phyloP scores from a whole-genome alignment of 2,113 vertebrate genomes.

The Apus apus region DNA sequence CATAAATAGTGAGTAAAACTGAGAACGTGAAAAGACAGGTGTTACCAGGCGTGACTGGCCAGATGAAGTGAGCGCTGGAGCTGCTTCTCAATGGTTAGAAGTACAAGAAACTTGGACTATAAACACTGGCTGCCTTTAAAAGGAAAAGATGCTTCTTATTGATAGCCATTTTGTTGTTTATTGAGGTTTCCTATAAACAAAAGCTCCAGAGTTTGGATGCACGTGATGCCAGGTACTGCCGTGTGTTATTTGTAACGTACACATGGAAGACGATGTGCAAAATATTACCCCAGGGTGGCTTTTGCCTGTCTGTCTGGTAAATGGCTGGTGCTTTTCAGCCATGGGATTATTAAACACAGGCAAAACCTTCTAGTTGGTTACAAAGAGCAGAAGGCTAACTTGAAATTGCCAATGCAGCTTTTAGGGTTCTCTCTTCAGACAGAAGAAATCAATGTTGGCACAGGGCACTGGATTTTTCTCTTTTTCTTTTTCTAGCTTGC shows the following conservation, averaged over 20 bases:
- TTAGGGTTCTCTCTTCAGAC: not conserved
- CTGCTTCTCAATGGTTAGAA: not conserved
- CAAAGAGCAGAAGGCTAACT: not conserved
- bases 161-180: not conserved
- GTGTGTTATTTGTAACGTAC: not conserved
- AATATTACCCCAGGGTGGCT: not conserved
- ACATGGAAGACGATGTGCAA: not conserved
- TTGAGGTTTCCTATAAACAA: constrained; percentile 10
- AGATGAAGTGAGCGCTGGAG: not conserved
- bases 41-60: constrained; percentile 10
- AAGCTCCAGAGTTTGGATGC: not conserved
- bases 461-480: not conserved
- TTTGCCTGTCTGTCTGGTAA: not conserved
- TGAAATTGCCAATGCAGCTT: not conserved
- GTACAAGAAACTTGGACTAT: not conserved
- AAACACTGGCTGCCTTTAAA: constrained; percentile 10
- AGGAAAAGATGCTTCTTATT: not conserved
- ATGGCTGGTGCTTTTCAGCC: not conserved
- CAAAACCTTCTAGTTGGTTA: not conserved
- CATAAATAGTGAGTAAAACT: not conserved
- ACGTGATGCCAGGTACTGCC: not conserved
- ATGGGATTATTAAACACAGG: not conserved
- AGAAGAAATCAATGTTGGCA: not conserved
- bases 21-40: constrained; percentile 48
- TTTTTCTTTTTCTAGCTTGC: not conserved